A percentile compares a stretch with the other conserved stretches of the same genome.
These are phyloP conservation scores for Leucoma salicis DNA, from an alignment of 2,888 invertebrate genomes.

Conservation along the genomic window DNA sequence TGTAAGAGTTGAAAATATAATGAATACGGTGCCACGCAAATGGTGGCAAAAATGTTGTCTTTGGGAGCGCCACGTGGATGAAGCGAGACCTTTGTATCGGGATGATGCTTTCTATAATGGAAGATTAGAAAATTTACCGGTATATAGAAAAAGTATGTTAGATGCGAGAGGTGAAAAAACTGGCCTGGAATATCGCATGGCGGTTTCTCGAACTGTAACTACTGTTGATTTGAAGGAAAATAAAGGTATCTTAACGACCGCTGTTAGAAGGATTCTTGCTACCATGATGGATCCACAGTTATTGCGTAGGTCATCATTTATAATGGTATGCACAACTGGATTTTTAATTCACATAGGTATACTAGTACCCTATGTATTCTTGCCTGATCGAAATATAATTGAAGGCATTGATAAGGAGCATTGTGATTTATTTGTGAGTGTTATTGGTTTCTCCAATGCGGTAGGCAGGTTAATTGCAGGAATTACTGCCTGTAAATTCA, in stretches of 20 bases:
- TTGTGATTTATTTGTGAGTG: constrained; percentile 61
- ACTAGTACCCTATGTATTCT: constrained; percentile 64
- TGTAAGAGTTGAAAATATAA: constrained; percentile 24
- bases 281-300: constrained; percentile 72
- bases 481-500: constrained; percentile 50
- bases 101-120: constrained; percentile 73
- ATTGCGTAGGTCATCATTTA: constrained; percentile 56
- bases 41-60: constrained; percentile 53
- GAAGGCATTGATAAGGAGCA: constrained; percentile 51
- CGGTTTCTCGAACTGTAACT: constrained; percentile 69
- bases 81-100: constrained; percentile 69
- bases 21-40: constrained; percentile 27
- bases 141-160: constrained; percentile 64
- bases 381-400: constrained; percentile 52
- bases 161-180: constrained; percentile 51
- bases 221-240: constrained; percentile 58
- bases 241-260: constrained; percentile 64
- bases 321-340: constrained; percentile 51
- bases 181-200: constrained; percentile 71
- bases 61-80: constrained; percentile 63
- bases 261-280: constrained; percentile 64
- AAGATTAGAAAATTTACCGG: constrained; percentile 54
- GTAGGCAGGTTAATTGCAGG: constrained; percentile 57
- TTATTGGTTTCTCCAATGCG: constrained; percentile 58
- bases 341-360: constrained; percentile 57